Evolutionary conservation across 2,113 vertebrate species (phyloP), one percentile per base, ranked within the genome.

Genomic region (Ailuropoda melanoleuca): DNA sequence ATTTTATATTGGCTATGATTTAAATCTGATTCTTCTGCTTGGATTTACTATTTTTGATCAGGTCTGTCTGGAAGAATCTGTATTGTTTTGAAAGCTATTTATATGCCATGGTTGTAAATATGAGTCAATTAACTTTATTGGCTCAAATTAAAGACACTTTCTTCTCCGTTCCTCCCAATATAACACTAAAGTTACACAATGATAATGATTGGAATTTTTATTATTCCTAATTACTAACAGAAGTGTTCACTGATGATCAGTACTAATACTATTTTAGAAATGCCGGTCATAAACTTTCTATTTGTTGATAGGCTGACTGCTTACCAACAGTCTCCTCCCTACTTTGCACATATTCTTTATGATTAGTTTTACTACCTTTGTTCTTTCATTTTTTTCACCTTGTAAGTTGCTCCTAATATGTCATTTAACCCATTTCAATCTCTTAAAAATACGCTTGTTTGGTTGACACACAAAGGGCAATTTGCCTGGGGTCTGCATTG

Each of bases 1-100:
- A 53, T 64, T 95, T 92, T 93, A 37, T 55, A 83, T 77, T 77
- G 72, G 5, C 24, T 68, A 0, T 84, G 15, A 10, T 68, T 93
- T 68, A 84, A 88, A 66, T 92, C 64, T 64, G 64, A 88, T 46
- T 88, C 26, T 82, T 92, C 34, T 70, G 1, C 43, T 96, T 93
- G 18, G 14, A 62, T 60, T 77, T 84, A 62, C 12, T 43, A 55
- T 26, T 83, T 70, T 80, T 89, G 24, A 93, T 18, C 37, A 88
- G 12, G 66, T 75, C 37, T 88, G 1, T 68, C 26, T 58, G 3
- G 88, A 75, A 82, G 39, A 81, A 72, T 87, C 43, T 58, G 6
- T 68, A 58, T 85, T 90, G 70, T 56, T 90, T 90, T 93, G 80
- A 85, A 85, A 85, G 78, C 37, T 90, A 2, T 37, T 86, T 80